Percentiles rank a stretch among this genome's conserved stretches.
Evolutionary conservation across 2,888 invertebrate species (phyloP).

Genomic region (Serrognathus titanus): DNA sequence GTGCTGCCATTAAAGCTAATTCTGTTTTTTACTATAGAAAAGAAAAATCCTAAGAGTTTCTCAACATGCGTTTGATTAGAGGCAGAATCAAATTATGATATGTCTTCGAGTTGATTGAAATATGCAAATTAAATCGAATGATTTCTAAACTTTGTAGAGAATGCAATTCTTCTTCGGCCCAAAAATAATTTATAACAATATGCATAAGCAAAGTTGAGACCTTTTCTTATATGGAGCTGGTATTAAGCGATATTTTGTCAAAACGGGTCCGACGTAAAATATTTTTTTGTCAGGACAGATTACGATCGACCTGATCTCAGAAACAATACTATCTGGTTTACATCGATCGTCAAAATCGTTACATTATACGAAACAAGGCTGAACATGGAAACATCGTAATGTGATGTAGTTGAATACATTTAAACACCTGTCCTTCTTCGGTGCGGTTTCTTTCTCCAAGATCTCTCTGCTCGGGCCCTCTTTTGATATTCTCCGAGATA

Average conservation of each 20-base stretch:
- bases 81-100: background rate
- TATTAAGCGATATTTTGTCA: constrained; percentile 19
- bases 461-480: constrained; percentile 8
- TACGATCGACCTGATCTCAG: constrained; percentile 26
- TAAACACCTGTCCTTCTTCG: constrained; percentile 25
- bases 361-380: constrained; percentile 30
- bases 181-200: too few relatives aligned
- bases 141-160: background rate
- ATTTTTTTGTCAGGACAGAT: constrained; percentile 23
- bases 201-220: too few relatives aligned
- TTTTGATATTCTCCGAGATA: constrained; percentile 24
- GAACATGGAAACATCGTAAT: constrained; percentile 29
- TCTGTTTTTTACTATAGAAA: too few relatives aligned
- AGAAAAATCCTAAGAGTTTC: too few relatives aligned
- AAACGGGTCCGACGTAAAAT: constrained; percentile 5
- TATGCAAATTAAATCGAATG: background rate
- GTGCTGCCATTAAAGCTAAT: too few relatives aligned
- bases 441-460: constrained; percentile 10
- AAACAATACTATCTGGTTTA: constrained; percentile 30
- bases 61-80: too few relatives aligned
- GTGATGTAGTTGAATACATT: constrained; percentile 25
- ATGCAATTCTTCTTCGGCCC: too few relatives aligned
- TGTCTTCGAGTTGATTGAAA: background rate
- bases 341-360: constrained; percentile 29
- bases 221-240: background rate